Conservation (phyloP, 2,888 invertebrate species). For the Erebia palarica region DNA sequence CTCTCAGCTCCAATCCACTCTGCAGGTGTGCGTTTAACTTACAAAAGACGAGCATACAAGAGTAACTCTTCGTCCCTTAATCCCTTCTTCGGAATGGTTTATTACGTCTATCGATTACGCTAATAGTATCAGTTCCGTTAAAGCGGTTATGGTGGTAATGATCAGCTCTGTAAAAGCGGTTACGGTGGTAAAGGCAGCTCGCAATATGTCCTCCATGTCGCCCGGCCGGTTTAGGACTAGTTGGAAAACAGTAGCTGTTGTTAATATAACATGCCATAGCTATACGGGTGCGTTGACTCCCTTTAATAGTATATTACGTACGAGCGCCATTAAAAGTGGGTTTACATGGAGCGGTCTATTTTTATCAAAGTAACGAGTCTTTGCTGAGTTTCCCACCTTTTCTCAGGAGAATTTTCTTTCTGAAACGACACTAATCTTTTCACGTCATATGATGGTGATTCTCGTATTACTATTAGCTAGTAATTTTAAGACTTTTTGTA, state of each 20-base stretch:
- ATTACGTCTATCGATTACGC: slow-evolving; percentile 17
- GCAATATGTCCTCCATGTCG: slow-evolving; percentile 45
- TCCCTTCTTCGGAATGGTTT: slow-evolving; percentile 15
- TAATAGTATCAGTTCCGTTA: neutral
- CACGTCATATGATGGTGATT: too few species aligned
- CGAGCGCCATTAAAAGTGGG: slow-evolving; percentile 49
- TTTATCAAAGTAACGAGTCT: neutral
- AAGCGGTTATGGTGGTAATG: neutral
- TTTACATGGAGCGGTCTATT: slow-evolving; percentile 52
- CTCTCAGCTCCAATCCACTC: too few species aligned
- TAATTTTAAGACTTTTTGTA: too few species aligned
- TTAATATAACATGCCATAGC: slow-evolving; percentile 70
- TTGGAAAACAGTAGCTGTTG: slow-evolving; percentile 76
- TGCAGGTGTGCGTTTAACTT: too few species aligned
- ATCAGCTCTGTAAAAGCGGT: slow-evolving; percentile 1
- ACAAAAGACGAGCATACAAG: too few species aligned
- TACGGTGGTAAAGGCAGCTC: slow-evolving; percentile 19
- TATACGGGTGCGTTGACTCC: slow-evolving; percentile 74
- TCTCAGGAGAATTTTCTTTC: too few species aligned
- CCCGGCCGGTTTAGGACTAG: slow-evolving; percentile 47
- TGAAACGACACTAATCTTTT: too few species aligned
- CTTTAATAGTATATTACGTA: slow-evolving; percentile 77
- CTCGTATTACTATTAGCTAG: too few species aligned
- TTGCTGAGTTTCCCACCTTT: neutral
- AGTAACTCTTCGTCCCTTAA: neutral